Conservation (phyloP, 2,113 vertebrate genomes). For the Elephas maximus region DNA sequence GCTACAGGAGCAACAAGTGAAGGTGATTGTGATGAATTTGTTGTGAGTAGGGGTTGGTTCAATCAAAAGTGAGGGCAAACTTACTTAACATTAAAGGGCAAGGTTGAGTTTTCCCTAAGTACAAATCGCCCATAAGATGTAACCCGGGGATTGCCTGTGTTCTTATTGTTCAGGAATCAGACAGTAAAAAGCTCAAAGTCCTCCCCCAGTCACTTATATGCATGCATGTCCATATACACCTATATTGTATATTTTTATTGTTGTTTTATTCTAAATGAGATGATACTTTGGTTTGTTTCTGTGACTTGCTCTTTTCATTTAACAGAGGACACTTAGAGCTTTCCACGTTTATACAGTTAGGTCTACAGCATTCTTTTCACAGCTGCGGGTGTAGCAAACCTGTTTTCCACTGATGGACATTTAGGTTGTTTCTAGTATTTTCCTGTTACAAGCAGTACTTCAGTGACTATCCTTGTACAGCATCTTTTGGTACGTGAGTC, state of each 20-base stretch:
- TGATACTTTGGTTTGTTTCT: neutral
- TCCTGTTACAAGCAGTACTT: neutral
- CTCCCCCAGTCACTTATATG: neutral
- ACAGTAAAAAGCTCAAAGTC: neutral
- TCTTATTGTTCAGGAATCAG: neutral
- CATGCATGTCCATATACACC: neutral
- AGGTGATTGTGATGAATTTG: too few relatives aligned
- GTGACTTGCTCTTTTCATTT: slow-evolving; percentile 20
- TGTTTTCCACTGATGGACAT: slow-evolving; percentile 14
- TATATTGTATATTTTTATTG: neutral
- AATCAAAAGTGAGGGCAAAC: too few relatives aligned
- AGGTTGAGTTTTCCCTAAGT: too few relatives aligned
- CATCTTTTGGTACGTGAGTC: neutral
- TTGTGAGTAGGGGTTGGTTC: too few relatives aligned
- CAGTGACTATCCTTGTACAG: neutral
- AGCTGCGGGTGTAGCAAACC: neutral
- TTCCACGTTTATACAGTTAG: neutral
- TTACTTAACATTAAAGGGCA: too few relatives aligned
- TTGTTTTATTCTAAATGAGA: slow-evolving; percentile 12
- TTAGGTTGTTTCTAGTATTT: slow-evolving; percentile 30
- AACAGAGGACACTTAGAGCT: neutral
- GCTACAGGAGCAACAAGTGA: too few relatives aligned
- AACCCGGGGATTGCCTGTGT: too few relatives aligned
- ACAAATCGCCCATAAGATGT: too few relatives aligned
- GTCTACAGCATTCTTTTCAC: neutral